Evolutionary conservation across 2,113 vertebrate genomes (phyloP).

Genomic region (Embiotoca jacksoni): DNA sequence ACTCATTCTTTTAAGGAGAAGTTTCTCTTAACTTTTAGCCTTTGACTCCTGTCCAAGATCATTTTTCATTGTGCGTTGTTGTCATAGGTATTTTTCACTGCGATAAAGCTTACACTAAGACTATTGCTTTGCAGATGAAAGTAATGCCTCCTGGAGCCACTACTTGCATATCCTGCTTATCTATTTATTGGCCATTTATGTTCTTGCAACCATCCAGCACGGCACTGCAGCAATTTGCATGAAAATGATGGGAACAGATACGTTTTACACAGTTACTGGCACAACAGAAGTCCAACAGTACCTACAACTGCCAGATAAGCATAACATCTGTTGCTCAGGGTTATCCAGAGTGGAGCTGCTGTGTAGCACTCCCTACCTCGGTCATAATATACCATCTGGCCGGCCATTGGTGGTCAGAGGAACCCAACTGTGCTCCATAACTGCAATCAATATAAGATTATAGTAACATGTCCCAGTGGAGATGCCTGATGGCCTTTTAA

Average conservation of each 20-base stretch:
- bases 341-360: conserved; percentile 55
- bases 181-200: conserved; percentile 48
- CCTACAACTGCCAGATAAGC: conserved; percentile 65
- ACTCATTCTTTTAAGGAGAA: neutral
- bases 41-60: neutral
- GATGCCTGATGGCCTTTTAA: conserved; percentile 45
- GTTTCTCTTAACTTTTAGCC: neutral
- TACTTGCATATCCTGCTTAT: conserved; percentile 43
- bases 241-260: conserved; percentile 60
- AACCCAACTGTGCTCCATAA: conserved; percentile 39
- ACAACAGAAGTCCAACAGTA: conserved; percentile 56
- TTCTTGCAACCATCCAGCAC: conserved; percentile 52
- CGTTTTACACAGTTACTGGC: conserved; percentile 60
- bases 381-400: conserved; percentile 69
- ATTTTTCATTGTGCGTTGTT: neutral
- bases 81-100: neutral
- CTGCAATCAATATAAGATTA: conserved; percentile 55
- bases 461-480: conserved; percentile 40
- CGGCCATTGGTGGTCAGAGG: conserved; percentile 21
- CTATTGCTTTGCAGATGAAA: conserved; percentile 9
- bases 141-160: conserved; percentile 5
- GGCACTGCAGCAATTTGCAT: conserved; percentile 60
- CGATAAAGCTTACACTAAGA: conserved; percentile 1
- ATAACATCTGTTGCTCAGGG: conserved; percentile 70
- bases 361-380: conserved; percentile 33